These are phyloP conservation scores for Muscina levida DNA, from an alignment of 2,888 invertebrate genomes.

Conservation along the genomic window DNA sequence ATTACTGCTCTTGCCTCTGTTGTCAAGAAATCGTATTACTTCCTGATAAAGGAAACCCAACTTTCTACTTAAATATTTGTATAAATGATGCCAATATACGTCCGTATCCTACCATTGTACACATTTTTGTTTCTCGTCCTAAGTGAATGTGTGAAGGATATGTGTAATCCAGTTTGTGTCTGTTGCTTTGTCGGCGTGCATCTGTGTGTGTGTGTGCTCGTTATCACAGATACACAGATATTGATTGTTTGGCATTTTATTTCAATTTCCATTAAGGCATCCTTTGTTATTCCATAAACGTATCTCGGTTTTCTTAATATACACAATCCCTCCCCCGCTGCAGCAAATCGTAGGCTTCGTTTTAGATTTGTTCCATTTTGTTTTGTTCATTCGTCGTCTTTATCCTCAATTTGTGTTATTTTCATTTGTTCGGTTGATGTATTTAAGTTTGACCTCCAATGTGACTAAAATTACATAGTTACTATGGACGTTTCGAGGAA, in stretches of 20 bases:
- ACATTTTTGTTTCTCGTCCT: slow-evolving; percentile 3
- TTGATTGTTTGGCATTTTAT: slow-evolving; percentile 52
- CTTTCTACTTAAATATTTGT: slow-evolving; percentile 37
- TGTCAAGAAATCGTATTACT: slow-evolving; percentile 32
- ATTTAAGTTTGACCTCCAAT: slow-evolving; percentile 56
- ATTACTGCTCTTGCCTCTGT: not conserved
- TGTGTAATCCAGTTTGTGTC: slow-evolving; percentile 13
- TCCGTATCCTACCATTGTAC: not conserved
- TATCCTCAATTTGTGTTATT: slow-evolving; percentile 1
- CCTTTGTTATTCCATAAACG: slow-evolving; percentile 58
- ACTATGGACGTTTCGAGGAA: slow-evolving; percentile 40
- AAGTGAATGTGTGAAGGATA: slow-evolving; percentile 17
- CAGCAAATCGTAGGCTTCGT: slow-evolving; percentile 26
- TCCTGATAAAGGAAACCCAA: slow-evolving; percentile 33
- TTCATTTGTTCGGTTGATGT: slow-evolving; percentile 3
- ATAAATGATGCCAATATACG: slow-evolving; percentile 8
- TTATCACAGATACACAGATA: slow-evolving; percentile 18
- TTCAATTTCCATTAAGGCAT: slow-evolving; percentile 56
- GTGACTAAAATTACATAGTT: slow-evolving; percentile 45
- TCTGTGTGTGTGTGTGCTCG: slow-evolving; percentile 9
- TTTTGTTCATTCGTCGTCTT: slow-evolving; percentile 5
- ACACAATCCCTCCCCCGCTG: slow-evolving; percentile 12
- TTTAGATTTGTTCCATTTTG: slow-evolving; percentile 15
- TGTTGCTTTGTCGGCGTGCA: not conserved
- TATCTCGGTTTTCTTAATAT: slow-evolving; percentile 27